Base-by-base conservation (phyloP, 2,797 vertebrate species). In the Syngnathus rostellatus region DNA sequence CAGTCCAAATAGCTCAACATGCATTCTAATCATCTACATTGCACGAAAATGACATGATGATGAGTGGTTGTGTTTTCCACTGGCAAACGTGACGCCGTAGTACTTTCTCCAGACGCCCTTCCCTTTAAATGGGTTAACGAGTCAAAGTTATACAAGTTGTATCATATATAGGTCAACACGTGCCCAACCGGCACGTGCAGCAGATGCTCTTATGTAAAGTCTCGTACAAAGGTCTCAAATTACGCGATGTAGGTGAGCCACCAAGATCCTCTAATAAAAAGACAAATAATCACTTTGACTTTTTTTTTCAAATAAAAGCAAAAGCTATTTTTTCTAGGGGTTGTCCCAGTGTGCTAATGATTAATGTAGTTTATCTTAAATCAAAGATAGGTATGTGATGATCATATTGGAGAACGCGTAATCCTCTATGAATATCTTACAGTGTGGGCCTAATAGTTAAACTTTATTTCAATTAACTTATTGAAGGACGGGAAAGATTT, bases 131-230 rank as follows among this genome's bases (percentile, higher is more conserved):
- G 73, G 78, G 81, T 83, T 86, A 83, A 74, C 61, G 69, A 84
- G 58, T 23, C 66, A 72, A 67, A 61, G 10, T 63, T 39, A 41
- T 0, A 14, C 10, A 3, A 17, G 79, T 89, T 87, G 84, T 85
- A 84, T 84, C 82, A 87, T 83, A 87, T 86, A 76, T 85, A 83
- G 88, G 87, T 87, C 88, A 87, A 85, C 86, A 87, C 78, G 86
- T 87, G 85, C 80, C 37, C 70, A 17, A 5, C 58, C 81, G 84
- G 84, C 86, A 88, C 86, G 82, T 87, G 86, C 78, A 70, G 75
- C 40, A 77, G 55, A 40, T 57, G 1, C n/a, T 71, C 77, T 88
- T 88, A 88, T 69, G 72, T 87, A 87, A 87, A 86, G 77, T 87
- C 79, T 86, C 86, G 84, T 83, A 85, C 83, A 72, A 78, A 82